Evolutionary conservation across 2,797 vertebrate species (phyloP).

Genomic region (Sitta carolinensis): DNA sequence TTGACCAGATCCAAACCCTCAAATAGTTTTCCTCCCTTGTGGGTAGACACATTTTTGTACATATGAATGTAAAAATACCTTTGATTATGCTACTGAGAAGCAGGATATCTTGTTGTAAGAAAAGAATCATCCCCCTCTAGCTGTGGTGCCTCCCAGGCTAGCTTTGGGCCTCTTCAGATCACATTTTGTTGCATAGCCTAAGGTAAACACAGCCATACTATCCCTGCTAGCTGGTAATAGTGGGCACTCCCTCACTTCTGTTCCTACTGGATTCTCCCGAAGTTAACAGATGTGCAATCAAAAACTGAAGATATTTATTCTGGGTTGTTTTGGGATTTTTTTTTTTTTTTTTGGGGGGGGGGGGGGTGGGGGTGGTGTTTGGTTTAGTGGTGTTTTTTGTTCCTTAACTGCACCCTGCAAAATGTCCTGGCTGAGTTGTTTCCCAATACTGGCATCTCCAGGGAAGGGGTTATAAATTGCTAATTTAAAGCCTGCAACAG

Average conservation of each 20-base stretch:
- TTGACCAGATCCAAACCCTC: background rate
- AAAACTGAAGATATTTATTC: background rate
- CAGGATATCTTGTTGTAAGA: background rate
- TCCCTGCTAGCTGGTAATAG: background rate
- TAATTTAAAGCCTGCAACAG: slow-evolving; percentile 62
- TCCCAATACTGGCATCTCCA: slow-evolving; percentile 57
- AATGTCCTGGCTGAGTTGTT: slow-evolving; percentile 35
- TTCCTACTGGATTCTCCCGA: background rate
- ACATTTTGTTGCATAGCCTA: background rate
- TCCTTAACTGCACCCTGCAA: slow-evolving; percentile 36
- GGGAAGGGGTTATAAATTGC: slow-evolving; percentile 52
- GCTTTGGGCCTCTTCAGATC: background rate
- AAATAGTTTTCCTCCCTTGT: background rate
- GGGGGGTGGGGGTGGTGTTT: fast-evolving
- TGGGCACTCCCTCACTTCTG: background rate
- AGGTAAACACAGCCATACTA: background rate
- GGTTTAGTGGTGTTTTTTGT: background rate
- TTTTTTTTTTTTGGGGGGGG: background rate
- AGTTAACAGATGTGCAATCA: background rate
- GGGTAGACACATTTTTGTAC: background rate
- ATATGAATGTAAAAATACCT: background rate
- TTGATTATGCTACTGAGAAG: background rate
- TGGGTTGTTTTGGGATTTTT: background rate
- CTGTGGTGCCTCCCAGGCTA: background rate
- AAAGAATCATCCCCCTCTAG: background rate